Base-by-base conservation (phyloP, 2,113 vertebrate genomes). In the Canis aureus region DNA sequence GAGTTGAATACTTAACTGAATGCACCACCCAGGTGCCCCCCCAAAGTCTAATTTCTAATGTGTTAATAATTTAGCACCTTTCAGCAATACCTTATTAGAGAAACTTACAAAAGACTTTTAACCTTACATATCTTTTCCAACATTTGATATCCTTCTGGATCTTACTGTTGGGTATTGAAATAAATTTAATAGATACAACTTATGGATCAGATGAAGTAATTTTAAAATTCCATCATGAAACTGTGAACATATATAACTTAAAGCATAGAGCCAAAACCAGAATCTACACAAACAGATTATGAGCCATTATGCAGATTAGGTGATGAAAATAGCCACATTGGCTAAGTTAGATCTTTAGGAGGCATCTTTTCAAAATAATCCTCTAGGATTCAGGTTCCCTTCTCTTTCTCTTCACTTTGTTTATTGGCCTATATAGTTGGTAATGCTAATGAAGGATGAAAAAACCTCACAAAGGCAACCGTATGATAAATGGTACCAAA, bases 21-120 rank as follows among this genome's bases (percentile, higher is more conserved):
- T 60, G 59, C 4, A 5, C 59, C 59, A 60, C 15, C 60, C 60
- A 62, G 23, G 23, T 3, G 23, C 8, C 67, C n/a, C n/a, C 43
- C 13, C 25, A 27, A 29, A 78, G 74, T 29, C 43, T 12, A 85
- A 85, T 62, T 94, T 86, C 20, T 87, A 94, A 9, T 10, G 2
- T 32, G 57, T 66, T 80, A 95, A 84, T 74, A 93, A 83, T 64
- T 93, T 83, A 71, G n/a, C 35, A 93, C 20, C 85, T 92, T 94
- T 95, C 49, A 84, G 27, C 38, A 94, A 87, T 43, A 53, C 20
- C 29, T 92, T 55, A 64, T 17, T 25, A 59, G n/a, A 27, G 17
- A 92, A 97, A 86, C 16, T 64, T 79, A 13, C 3, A 74, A 84
- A n/a, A 96, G 29, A 78, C 60, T 62, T 94, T 60, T 43, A 73